Percentiles rank a stretch among this genome's conserved stretches.
phyloP scores from a whole-genome alignment of 2,113 vertebrate genomes.

The Heterotilapia buettikoferi region DNA sequence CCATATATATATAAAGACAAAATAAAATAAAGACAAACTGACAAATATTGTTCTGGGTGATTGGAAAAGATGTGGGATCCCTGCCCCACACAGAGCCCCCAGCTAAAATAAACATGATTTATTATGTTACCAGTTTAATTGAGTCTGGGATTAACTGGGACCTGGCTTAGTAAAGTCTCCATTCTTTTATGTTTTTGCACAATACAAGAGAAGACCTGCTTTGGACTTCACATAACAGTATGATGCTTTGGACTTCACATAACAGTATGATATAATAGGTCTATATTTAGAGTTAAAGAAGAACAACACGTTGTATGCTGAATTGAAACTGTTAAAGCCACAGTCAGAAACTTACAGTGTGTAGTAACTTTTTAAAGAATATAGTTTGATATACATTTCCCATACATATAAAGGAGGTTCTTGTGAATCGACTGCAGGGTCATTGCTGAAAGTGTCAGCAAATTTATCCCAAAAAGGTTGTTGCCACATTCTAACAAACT shows the following conservation, averaged over 20 bases:
- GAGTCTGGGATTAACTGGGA: background rate
- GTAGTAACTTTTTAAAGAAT: background rate
- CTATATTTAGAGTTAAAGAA: background rate
- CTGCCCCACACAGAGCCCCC: background rate
- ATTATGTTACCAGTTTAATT: background rate
- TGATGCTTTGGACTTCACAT: background rate
- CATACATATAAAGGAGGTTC: background rate
- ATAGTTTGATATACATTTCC: background rate
- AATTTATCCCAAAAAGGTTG: background rate
- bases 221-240: background rate
- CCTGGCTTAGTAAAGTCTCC: background rate
- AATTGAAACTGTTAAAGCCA: background rate
- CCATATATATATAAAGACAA: background rate
- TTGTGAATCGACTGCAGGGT: background rate
- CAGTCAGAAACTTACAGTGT: background rate
- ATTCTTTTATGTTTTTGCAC: background rate
- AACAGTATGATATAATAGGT: background rate
- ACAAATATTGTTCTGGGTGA: background rate
- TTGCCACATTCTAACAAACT: background rate
- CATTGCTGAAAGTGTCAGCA: background rate
- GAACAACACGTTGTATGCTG: background rate
- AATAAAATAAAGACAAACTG: background rate
- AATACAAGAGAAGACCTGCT: background rate
- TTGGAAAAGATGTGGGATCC: background rate
- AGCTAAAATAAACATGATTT: background rate